Conservation (phyloP, 2,888 invertebrate genomes). For the Latrodectus elegans region DNA sequence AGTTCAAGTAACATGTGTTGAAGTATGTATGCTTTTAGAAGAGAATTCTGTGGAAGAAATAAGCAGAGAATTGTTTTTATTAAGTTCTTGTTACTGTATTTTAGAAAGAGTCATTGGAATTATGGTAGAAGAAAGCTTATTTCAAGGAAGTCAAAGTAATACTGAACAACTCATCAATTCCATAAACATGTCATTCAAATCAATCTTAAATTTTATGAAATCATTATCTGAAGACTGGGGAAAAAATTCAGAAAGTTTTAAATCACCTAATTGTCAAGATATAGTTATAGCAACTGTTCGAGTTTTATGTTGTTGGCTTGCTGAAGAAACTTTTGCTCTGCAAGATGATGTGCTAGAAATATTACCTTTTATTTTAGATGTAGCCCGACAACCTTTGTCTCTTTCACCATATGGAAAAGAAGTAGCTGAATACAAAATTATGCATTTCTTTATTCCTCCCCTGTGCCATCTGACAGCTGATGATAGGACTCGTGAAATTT, state of each 20-base stretch:
- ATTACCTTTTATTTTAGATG: constrained; percentile 85
- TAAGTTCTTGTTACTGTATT: constrained; percentile 73
- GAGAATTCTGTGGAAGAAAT: constrained; percentile 84
- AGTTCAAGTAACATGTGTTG: constrained; percentile 90
- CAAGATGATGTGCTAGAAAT: constrained; percentile 84
- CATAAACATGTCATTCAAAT: constrained; percentile 56
- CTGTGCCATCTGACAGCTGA: constrained; percentile 93
- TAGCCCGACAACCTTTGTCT: constrained; percentile 86
- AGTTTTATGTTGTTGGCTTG: constrained; percentile 90
- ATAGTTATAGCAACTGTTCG: constrained; percentile 90
- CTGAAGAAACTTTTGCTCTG: constrained; percentile 85
- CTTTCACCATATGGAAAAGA: constrained; percentile 11
- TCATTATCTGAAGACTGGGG: constrained; percentile 37
- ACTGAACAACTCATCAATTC: constrained; percentile 46
- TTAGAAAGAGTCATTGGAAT: constrained; percentile 74
- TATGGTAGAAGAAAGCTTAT: constrained; percentile 72
- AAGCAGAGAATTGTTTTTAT: constrained; percentile 71
- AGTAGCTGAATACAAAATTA: constrained; percentile 75
- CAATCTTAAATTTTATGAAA: constrained; percentile 50
- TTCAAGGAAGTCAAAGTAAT: constrained; percentile 29
- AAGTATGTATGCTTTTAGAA: constrained; percentile 94
- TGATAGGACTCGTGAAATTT: constrained; percentile 87
- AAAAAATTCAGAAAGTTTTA: constrained; percentile 1
- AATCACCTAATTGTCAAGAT: constrained; percentile 72
- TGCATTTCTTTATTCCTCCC: constrained; percentile 89